Evolutionary conservation across 2,888 invertebrate species (phyloP).

Genomic region (Cybosia mesomella): DNA sequence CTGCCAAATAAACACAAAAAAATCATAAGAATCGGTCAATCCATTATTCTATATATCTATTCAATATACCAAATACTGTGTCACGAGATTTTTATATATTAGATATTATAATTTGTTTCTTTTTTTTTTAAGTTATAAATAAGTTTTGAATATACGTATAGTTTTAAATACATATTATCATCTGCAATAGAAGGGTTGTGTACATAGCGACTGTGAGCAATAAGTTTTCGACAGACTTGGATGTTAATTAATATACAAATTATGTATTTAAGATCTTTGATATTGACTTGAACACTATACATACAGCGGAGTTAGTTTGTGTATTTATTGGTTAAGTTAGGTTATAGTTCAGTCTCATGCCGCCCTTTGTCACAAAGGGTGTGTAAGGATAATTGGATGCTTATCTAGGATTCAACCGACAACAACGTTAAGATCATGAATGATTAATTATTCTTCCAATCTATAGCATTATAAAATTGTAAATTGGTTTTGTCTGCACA

Average conservation of each 20-base stretch:
- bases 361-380: neutral
- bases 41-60: too few relatives aligned
- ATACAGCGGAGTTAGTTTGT: neutral
- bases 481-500: too few relatives aligned
- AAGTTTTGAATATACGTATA: neutral
- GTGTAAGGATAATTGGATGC: neutral
- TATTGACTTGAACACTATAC: neutral
- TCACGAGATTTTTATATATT: too few relatives aligned
- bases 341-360: neutral
- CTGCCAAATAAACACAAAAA: too few relatives aligned
- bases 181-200: neutral
- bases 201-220: neutral
- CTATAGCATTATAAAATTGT: too few relatives aligned
- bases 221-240: slow-evolving; percentile 13
- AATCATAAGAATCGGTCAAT: too few relatives aligned
- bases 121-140: too few relatives aligned
- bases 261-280: slow-evolving; percentile 1
- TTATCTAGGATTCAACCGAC: too few relatives aligned
- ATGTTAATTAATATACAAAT: slow-evolving; percentile 19
- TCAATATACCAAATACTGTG: too few relatives aligned
- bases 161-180: neutral
- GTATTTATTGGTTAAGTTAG: slow-evolving; percentile 1
- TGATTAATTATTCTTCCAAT: too few relatives aligned
- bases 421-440: too few relatives aligned
- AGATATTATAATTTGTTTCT: too few relatives aligned